phyloP scores from a whole-genome alignment of 2,113 vertebrate species.

The Anhinga anhinga region DNA sequence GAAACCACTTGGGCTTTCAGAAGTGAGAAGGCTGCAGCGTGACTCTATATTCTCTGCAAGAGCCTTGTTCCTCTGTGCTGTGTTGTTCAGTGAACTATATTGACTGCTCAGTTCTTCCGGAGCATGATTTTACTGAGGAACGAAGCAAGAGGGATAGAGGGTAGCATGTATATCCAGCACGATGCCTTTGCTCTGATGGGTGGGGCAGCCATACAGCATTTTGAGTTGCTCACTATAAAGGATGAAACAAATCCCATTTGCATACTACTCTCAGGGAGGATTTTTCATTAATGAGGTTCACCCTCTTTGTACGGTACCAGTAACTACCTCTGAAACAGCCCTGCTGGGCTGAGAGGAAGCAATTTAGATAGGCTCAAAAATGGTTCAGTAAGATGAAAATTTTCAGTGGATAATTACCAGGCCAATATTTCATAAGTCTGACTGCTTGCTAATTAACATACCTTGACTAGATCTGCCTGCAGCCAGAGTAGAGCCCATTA shows the following conservation, averaged over 20 bases:
- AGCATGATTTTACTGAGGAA: not conserved
- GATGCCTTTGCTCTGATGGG: not conserved
- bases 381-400: not conserved
- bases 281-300: not conserved
- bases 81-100: not conserved
- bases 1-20: not conserved
- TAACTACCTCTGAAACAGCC: not conserved
- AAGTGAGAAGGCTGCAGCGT: not conserved
- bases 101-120: not conserved
- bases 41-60: not conserved
- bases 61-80: not conserved
- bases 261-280: not conserved
- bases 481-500: not conserved
- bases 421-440: not conserved
- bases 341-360: not conserved
- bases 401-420: not conserved
- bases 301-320: not conserved
- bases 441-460: slow-evolving; percentile 33
- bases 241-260: not conserved
- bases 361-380: slow-evolving; percentile 13
- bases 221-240: not conserved
- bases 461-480: not conserved
- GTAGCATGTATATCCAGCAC: not conserved
- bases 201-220: not conserved
- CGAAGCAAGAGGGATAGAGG: not conserved